Evolutionary conservation across 2,113 vertebrate genomes (phyloP), one percentile per base, ranked within the genome.

Genomic region (Copsychus sechellarum): DNA sequence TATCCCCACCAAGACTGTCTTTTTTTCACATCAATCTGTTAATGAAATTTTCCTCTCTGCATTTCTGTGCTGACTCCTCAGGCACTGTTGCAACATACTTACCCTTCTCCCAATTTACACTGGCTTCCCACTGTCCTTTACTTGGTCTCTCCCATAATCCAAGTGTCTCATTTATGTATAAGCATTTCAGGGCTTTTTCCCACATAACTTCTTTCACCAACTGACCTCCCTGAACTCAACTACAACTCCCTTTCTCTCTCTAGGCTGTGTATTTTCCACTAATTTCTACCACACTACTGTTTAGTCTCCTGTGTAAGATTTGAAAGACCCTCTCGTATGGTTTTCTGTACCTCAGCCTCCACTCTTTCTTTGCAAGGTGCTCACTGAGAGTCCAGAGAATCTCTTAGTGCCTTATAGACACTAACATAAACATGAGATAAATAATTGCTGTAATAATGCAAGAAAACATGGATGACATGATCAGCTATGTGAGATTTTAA

Each of bases 271-370:
- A 56, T 92, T 92, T 84, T 51, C 17, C 23, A 47, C 72, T 76
- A n/a, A 70, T 8, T 81, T 71, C 23, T 81, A 62, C 56, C 4
- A 1, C 57, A 45, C 25, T 61, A 38, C 33, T 3, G 2, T 3
- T 64, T 34, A 91, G 33, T 60, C 56, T 67, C 9, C n/a, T 81
- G 22, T 0, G 1, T 45, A 69, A 42, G 69, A 70, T 47, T 66
- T 4, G 1, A 53, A 77, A 81, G 33, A 3, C 11, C 2, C 12
- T 11, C 12, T 25, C 1, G 1, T 40, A 13, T 34, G 31, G 33
- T 71, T 87, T 73, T 61, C 33, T 84, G 6, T 45, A 33, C 25
- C 23, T 86, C 38, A 57, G 31, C 11, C 22, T 19, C 25, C 36
- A 4, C 19, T 76, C 31, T 42, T 92, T 86, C 48, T 69, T 51